Evolutionary conservation across 2,113 vertebrate genomes (phyloP).

Genomic region (Sterna hirundo): DNA sequence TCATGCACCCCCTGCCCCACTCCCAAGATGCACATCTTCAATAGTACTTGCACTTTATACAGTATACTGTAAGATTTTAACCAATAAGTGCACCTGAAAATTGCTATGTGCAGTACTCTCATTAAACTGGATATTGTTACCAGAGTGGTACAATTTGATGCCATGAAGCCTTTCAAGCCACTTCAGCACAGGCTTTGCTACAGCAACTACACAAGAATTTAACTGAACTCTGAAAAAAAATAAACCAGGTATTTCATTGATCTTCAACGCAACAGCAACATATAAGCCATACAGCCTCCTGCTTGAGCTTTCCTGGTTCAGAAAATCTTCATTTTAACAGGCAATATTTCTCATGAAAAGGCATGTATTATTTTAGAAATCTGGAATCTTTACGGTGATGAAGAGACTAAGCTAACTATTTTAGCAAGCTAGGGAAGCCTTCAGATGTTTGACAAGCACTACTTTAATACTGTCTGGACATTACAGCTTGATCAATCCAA

Average conservation of each 20-base stretch:
- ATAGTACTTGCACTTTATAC: not conserved
- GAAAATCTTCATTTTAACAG: not conserved
- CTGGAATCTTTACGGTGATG: not conserved
- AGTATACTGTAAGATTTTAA: not conserved
- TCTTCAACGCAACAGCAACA: not conserved
- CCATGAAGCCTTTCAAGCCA: not conserved
- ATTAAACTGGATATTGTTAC: not conserved
- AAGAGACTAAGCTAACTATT: not conserved
- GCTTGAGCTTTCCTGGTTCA: not conserved
- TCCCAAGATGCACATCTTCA: not conserved
- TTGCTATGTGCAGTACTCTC: not conserved
- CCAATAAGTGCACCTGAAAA: not conserved
- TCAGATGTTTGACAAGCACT: not conserved
- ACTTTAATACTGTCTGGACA: not conserved
- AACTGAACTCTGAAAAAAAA: not conserved
- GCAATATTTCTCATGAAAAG: not conserved
- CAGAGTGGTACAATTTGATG: not conserved
- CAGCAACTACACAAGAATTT: not conserved
- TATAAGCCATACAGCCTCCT: not conserved
- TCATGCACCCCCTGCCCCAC: not conserved
- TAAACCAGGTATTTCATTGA: not conserved
- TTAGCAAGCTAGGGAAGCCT: not conserved
- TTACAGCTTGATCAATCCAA: not conserved
- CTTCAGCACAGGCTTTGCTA: not conserved
- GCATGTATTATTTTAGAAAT: not conserved